Conservation (phyloP, 2,113 vertebrate species). For the Phaethon lepturus region DNA sequence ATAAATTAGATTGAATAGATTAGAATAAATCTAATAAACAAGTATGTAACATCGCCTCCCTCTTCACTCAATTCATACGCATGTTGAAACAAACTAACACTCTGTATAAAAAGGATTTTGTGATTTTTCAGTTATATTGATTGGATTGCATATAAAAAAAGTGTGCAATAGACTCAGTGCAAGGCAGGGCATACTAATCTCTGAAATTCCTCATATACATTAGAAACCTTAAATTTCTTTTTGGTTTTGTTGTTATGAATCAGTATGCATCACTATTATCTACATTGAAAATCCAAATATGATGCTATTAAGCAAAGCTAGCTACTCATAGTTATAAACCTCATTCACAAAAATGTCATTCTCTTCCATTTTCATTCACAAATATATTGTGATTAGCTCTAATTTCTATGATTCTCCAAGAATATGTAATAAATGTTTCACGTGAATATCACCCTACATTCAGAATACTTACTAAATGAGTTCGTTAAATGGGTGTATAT, state of each 20-base stretch:
- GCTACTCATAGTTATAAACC: neutral
- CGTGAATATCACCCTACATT: neutral
- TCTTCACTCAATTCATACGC: fast-evolving
- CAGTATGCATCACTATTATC: too few species aligned
- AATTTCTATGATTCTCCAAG: neutral
- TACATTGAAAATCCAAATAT: neutral
- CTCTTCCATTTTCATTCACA: neutral
- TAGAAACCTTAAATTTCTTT: neutral
- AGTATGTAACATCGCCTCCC: neutral
- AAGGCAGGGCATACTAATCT: fast-evolving
- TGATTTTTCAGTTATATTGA: neutral
- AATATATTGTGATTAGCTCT: neutral
- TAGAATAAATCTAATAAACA: neutral
- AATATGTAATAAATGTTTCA: neutral
- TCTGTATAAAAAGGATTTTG: fast-evolving
- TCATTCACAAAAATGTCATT: neutral
- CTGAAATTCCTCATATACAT: neutral
- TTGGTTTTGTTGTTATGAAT: neutral
- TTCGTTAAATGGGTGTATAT: neutral
- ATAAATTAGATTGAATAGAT: neutral
- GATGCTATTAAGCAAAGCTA: neutral
- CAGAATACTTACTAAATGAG: neutral
- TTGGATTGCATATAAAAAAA: neutral
- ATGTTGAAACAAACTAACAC: neutral
- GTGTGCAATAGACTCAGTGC: neutral